Percentiles rank a stretch among this genome's conserved stretches.
Conservation (phyloP, 1,140 invertebrate genomes). For the Myzus persicae region DNA sequence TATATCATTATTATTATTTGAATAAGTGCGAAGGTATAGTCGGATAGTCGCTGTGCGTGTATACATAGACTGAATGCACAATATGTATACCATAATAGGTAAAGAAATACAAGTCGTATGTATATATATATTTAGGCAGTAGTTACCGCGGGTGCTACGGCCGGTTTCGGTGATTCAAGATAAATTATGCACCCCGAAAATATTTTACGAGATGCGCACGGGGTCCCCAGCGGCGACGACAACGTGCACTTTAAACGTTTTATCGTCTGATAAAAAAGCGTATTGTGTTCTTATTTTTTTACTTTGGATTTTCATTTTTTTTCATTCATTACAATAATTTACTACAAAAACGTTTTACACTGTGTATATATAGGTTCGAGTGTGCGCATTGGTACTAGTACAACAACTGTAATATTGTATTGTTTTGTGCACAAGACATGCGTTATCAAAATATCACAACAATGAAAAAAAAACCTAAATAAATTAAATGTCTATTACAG, state of each 20-base stretch:
- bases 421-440: neutral
- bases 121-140: neutral
- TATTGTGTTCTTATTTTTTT: neutral
- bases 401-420: neutral
- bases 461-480: neutral
- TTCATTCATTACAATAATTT: neutral
- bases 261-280: neutral
- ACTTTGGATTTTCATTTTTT: neutral
- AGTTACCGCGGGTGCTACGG: neutral
- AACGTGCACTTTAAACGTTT: neutral
- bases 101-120: no score
- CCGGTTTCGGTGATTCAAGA: neutral
- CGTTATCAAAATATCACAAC: constrained; percentile 11
- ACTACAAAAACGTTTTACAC: neutral
- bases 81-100: neutral
- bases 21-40: neutral
- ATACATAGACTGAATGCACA: no score
- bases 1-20: neutral
- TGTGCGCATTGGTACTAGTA: neutral
- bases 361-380: neutral
- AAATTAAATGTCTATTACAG: neutral
- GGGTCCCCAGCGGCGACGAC: neutral
- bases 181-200: constrained; percentile 21
- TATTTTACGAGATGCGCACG: neutral
- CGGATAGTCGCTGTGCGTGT: neutral